Evolutionary conservation across 2,113 vertebrate species (phyloP), one percentile per base, ranked within the genome.

Genomic region (Tamias sibiricus): DNA sequence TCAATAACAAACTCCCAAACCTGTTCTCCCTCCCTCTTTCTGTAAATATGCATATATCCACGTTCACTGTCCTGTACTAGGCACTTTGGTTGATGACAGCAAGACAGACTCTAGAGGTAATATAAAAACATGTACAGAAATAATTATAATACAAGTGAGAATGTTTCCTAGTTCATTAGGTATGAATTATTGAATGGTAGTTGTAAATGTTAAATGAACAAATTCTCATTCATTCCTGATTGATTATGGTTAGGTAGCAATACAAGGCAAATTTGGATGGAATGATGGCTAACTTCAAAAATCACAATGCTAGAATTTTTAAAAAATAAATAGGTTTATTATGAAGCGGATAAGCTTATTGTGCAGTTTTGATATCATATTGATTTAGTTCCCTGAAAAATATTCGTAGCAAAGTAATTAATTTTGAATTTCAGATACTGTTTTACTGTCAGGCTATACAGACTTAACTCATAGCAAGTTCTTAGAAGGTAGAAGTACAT

Each of bases 371-470:
- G 40, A 90, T 90, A 97, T 87, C 80, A 75, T 66, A 91, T 71
- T 83, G 74, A 93, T 93, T 96, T 95, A 79, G 47, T 59, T 91
- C 94, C 80, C 82, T 96, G 66, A 72, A 93, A 83, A 88, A 90
- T 94, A 87, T 91, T 68, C 68, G 42, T 24, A 93, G 71, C 28
- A 75, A 59, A 42, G 16, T 77, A 94, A 96, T 96, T 95, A 95
- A 94, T 96, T 96, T 91, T 93, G 72, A 93, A 64, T 93, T 64
- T 95, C 74, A 89, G 92, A 92, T 95, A 90, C 89, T 91, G 69
- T 81, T 28, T 28, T 84, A 90, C 52, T 84, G 52, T 94, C 80
- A 84, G 32, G 66, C 66, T 47, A 69, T 76, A 57, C 37, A 62
- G 52, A 69, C 30, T 54, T 94, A 95, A 89, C 89, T 96, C 57